phyloP scores from a whole-genome alignment of 2,113 vertebrate genomes.

The Lamprologus sp. region DNA sequence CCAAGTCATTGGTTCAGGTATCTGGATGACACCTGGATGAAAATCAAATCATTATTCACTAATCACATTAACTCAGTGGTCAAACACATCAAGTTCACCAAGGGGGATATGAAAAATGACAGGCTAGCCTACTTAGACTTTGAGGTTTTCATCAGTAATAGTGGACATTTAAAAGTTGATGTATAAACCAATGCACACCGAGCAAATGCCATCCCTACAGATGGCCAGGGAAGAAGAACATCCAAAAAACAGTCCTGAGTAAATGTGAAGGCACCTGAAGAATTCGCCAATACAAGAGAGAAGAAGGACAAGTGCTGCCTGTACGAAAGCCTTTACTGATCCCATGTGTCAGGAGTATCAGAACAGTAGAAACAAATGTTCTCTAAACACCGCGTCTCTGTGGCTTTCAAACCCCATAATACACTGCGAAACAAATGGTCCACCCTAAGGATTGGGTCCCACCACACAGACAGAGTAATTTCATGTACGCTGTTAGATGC shows the following conservation, averaged over 20 bases:
- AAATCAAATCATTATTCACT: neutral
- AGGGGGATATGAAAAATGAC: neutral
- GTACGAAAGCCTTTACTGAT: neutral
- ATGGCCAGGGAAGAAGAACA: neutral
- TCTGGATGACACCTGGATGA: neutral
- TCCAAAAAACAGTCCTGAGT: neutral
- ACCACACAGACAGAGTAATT: neutral
- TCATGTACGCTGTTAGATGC: neutral
- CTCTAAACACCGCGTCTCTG: neutral
- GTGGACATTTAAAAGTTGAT: neutral
- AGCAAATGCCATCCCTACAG: neutral
- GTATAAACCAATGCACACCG: neutral
- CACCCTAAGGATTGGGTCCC: neutral
- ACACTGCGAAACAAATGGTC: neutral
- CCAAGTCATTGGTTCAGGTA: neutral
- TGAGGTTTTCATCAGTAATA: neutral
- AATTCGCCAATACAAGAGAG: rapidly evolving
- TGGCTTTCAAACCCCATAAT: neutral
- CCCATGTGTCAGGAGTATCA: neutral
- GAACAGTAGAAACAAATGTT: neutral
- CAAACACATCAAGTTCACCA: neutral
- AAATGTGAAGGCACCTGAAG: neutral
- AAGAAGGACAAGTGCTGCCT: neutral
- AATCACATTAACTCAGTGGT: neutral
- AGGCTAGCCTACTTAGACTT: neutral